Evolutionary conservation across 2,888 invertebrate species (phyloP).

Genomic region (Leucophora obtusa): DNA sequence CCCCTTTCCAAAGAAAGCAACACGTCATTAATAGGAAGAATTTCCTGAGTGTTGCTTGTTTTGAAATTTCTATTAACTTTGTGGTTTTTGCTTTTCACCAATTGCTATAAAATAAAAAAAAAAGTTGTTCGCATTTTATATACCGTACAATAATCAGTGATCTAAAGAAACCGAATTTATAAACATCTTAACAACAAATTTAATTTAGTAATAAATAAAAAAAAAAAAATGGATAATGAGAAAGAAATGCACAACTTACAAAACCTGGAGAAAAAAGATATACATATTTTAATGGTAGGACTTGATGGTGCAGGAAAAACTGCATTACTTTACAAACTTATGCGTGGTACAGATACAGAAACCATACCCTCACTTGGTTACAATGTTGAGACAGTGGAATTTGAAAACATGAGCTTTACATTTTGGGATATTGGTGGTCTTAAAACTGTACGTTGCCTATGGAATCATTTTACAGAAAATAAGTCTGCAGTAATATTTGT

Average conservation of each 20-base stretch:
- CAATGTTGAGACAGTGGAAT: conserved; percentile 73
- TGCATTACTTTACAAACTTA: conserved; percentile 71
- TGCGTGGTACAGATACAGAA: conserved; percentile 68
- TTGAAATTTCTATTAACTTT: too few relatives aligned
- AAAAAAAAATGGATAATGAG: background rate
- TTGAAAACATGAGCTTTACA: conserved; percentile 71
- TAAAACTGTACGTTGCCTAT: conserved; percentile 70
- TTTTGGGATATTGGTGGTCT: conserved; percentile 75
- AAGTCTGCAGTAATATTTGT: conserved; percentile 72
- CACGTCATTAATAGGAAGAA: too few relatives aligned
- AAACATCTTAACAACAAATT: background rate
- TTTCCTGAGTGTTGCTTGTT: too few relatives aligned
- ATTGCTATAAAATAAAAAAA: background rate
- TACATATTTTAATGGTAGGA: conserved; percentile 70
- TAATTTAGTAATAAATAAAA: background rate
- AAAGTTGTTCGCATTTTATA: background rate
- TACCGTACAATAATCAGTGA: background rate
- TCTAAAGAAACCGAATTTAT: background rate
- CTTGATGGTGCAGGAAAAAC: conserved; percentile 72
- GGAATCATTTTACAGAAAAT: conserved; percentile 72
- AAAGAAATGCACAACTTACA: background rate
- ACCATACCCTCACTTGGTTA: conserved; percentile 74
- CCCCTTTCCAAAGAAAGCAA: too few relatives aligned
- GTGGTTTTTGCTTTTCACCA: too few relatives aligned
- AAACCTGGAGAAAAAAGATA: conserved; percentile 38